Evolutionary conservation across 2,888 invertebrate species (phyloP).

Genomic region (Uloborus plumipes): DNA sequence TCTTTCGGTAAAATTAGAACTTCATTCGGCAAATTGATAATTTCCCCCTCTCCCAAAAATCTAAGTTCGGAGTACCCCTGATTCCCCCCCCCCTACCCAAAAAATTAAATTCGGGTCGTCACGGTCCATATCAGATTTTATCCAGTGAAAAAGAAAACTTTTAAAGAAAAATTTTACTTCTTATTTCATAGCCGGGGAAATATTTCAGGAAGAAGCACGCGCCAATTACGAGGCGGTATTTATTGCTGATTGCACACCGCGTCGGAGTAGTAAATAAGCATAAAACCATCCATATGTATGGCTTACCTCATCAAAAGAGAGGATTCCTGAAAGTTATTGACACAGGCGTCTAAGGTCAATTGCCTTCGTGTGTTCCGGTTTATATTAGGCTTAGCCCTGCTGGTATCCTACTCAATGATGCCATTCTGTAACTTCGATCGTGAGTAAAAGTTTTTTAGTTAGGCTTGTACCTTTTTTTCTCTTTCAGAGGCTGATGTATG

Average conservation of each 20-base stretch:
- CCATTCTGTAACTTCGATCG: slow-evolving; percentile 38
- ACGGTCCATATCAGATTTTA: no score
- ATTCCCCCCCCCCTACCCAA: no score
- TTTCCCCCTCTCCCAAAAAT: no score
- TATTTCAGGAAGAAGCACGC: slow-evolving; percentile 24
- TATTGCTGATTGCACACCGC: slow-evolving; percentile 49
- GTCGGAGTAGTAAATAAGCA: slow-evolving; percentile 54
- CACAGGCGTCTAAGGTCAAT: slow-evolving; percentile 53
- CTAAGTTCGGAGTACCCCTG: no score
- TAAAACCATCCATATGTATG: slow-evolving; percentile 62
- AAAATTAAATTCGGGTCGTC: no score
- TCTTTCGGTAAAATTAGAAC: no score
- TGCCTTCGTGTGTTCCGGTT: slow-evolving; percentile 61
- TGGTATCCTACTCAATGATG: slow-evolving; percentile 24
- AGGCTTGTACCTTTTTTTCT: slow-evolving; percentile 8
- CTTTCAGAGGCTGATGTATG: slow-evolving; percentile 34
- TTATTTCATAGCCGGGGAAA: no score
- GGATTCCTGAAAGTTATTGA: slow-evolving; percentile 57
- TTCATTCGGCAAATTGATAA: no score
- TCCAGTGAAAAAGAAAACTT: no score
- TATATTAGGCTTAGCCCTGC: slow-evolving; percentile 58
- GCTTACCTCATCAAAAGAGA: slow-evolving; percentile 32
- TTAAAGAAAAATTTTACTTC: no score
- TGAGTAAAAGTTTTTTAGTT: slow-evolving; percentile 42
- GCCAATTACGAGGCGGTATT: slow-evolving; percentile 62